These are phyloP conservation scores for Lepidurus packardi DNA, from an alignment of 1,140 invertebrate species.

Conservation along the genomic window DNA sequence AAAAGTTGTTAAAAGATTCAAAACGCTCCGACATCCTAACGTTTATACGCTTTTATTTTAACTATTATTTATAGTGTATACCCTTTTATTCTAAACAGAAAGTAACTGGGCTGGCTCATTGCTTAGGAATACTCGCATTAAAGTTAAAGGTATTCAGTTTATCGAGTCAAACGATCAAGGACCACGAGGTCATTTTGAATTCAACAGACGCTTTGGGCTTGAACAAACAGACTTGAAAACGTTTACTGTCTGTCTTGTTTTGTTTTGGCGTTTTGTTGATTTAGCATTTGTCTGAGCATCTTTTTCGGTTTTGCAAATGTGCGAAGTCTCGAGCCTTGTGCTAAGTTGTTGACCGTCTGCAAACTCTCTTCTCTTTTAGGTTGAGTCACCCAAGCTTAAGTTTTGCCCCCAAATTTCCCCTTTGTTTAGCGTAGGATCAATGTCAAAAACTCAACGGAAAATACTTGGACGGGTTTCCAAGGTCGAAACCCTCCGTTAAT, in stretches of 20 bases:
- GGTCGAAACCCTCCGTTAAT: background rate
- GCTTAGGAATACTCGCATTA: background rate
- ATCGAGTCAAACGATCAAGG: slow-evolving; percentile 5
- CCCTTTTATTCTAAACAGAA: background rate
- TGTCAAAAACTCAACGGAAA: background rate
- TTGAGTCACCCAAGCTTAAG: too few species aligned
- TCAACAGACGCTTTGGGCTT: background rate
- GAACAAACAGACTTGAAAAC: background rate
- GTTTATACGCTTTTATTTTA: background rate
- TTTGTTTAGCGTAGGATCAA: background rate
- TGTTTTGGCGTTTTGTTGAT: background rate
- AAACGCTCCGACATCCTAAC: background rate
- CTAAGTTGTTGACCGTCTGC: too few species aligned
- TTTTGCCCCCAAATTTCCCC: too few species aligned
- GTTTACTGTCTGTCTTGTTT: slow-evolving; percentile 6
- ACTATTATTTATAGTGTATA: background rate
- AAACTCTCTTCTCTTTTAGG: too few species aligned
- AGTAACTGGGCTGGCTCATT: slow-evolving; percentile 11
- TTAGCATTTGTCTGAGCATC: background rate
- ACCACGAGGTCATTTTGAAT: background rate
- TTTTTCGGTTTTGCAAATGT: background rate
- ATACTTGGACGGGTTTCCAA: background rate
- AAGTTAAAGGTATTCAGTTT: background rate
- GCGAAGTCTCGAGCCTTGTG: too few species aligned
- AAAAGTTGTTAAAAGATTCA: background rate